These are phyloP conservation scores for Mormyrus lacerda DNA, from an alignment of 2,113 vertebrate species.

Conservation along the genomic window DNA sequence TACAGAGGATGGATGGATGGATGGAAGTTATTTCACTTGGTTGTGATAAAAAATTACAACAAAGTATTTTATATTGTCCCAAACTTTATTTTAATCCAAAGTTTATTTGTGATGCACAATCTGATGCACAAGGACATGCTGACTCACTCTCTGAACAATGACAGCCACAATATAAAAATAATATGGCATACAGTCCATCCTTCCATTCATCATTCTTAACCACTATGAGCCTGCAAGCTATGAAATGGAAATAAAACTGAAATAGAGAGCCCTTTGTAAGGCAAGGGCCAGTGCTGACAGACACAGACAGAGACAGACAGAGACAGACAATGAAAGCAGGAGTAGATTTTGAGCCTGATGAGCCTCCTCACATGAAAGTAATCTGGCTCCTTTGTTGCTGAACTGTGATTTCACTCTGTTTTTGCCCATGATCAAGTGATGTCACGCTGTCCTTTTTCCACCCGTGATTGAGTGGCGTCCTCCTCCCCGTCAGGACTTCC, in stretches of 20 bases:
- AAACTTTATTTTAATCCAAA: no score
- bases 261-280: not conserved
- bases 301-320: not conserved
- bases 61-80: no score
- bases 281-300: not conserved
- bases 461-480: not conserved
- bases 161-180: not conserved
- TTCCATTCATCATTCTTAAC: not conserved
- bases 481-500: slow-evolving; percentile 37
- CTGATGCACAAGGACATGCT: not conserved
- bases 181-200: not conserved
- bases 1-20: not conserved
- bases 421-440: not conserved
- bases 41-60: no score
- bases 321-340: not conserved
- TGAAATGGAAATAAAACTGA: not conserved
- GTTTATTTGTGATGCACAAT: not conserved
- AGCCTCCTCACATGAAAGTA: not conserved
- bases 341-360: not conserved
- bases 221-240: not conserved
- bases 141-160: not conserved
- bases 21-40: no score
- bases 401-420: not conserved
- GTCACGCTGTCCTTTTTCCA: not conserved
- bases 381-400: not conserved